phyloP scores from a whole-genome alignment of 2,888 invertebrate species.

The Crossocerus cetratus region DNA sequence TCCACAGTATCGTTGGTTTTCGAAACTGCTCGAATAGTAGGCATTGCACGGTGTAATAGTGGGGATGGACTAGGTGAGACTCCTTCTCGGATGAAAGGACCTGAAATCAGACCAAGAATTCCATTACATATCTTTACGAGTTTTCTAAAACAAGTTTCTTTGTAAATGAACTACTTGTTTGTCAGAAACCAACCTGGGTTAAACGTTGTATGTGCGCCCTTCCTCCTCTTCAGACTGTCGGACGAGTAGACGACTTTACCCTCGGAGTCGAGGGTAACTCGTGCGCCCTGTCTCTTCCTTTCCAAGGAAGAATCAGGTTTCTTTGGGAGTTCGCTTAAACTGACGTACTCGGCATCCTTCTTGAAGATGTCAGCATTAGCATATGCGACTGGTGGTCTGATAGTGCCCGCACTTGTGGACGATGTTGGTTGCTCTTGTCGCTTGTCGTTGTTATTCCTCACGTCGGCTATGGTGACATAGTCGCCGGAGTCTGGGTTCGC shows the following conservation, averaged over 20 bases:
- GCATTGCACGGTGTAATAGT: constrained; percentile 76
- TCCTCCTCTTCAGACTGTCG: constrained; percentile 88
- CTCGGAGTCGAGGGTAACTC: constrained; percentile 90
- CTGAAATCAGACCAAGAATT: constrained; percentile 43
- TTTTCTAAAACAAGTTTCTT: too few species aligned
- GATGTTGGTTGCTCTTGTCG: constrained; percentile 51
- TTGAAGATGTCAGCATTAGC: constrained; percentile 83
- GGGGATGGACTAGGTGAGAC: constrained; percentile 78
- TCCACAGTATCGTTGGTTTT: constrained; percentile 74
- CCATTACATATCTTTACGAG: too few species aligned
- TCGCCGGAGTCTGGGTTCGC: constrained; percentile 82
- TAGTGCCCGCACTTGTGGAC: constrained; percentile 46
- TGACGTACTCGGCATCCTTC: constrained; percentile 88
- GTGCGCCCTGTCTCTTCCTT: constrained; percentile 83
- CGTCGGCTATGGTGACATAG: constrained; percentile 91
- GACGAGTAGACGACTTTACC: constrained; percentile 94
- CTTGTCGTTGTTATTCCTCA: constrained; percentile 87
- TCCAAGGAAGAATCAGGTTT: constrained; percentile 79
- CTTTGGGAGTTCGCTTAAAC: constrained; percentile 86
- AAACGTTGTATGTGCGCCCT: constrained; percentile 90
- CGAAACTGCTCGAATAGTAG: constrained; percentile 77
- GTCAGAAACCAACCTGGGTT: constrained; percentile 82
- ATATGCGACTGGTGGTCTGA: constrained; percentile 74
- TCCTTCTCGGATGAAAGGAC: constrained; percentile 85
- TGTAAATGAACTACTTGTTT: too few species aligned